Conservation (phyloP, 2,113 vertebrate species). For the Erythrolamprus reginae region DNA sequence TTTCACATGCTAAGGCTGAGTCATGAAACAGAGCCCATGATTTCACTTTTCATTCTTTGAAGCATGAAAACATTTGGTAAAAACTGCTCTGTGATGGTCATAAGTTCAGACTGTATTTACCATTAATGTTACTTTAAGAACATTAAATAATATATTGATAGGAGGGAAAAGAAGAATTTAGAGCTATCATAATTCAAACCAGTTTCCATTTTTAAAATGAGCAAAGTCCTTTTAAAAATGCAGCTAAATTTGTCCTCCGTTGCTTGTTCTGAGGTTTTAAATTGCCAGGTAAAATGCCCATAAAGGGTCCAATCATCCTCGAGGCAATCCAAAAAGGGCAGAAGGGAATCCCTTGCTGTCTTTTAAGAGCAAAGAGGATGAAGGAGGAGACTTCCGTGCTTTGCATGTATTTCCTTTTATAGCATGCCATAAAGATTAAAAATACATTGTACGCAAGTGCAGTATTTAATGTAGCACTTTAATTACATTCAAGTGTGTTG, state of each 20-base stretch:
- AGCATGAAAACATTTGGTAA: neutral
- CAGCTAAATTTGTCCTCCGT: slow-evolving; percentile 5
- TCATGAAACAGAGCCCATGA: neutral
- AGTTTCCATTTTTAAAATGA: slow-evolving; percentile 24
- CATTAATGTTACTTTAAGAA: neutral
- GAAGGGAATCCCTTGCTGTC: slow-evolving; percentile 35
- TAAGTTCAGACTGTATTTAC: neutral
- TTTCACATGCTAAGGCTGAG: neutral
- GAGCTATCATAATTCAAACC: neutral
- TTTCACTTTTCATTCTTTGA: neutral
- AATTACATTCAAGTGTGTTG: slow-evolving; percentile 80
- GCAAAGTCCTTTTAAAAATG: neutral
- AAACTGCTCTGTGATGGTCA: neutral
- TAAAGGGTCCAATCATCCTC: slow-evolving; percentile 22
- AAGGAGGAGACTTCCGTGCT: slow-evolving; percentile 60
- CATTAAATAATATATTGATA: neutral
- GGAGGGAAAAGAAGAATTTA: neutral
- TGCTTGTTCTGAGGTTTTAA: slow-evolving; percentile 27
- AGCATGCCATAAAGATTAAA: slow-evolving; percentile 79
- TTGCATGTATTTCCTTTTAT: slow-evolving; percentile 76
- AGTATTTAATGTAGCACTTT: slow-evolving; percentile 73
- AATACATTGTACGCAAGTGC: slow-evolving; percentile 77
- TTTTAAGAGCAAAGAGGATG: slow-evolving; percentile 63
- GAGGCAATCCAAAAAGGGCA: slow-evolving; percentile 23
- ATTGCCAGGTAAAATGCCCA: slow-evolving; percentile 28